These are phyloP conservation scores for Drosophila bunnanda DNA, from an alignment of 2,888 invertebrate genomes.

Conservation along the genomic window DNA sequence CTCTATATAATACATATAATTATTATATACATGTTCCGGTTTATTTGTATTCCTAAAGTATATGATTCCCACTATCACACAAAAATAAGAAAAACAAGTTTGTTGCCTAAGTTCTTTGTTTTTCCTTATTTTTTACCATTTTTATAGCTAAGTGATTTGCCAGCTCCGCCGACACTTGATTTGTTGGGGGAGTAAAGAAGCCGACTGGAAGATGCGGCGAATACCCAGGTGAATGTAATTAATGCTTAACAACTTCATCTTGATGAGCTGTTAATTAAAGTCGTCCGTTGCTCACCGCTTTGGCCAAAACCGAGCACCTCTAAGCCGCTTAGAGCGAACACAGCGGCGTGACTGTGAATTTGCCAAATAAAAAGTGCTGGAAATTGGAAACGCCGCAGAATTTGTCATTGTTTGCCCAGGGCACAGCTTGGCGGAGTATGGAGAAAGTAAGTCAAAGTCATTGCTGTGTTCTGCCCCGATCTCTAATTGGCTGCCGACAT, in stretches of 20 bases:
- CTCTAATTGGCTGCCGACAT: constrained; percentile 74
- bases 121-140: constrained; percentile 7
- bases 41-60: too few species aligned
- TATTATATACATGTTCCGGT: too few species aligned
- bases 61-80: too few species aligned
- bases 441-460: constrained; percentile 78
- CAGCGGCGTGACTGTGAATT: constrained; percentile 52
- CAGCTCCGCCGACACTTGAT: constrained; percentile 32
- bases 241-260: constrained; percentile 76
- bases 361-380: constrained; percentile 39
- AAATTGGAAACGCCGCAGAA: constrained; percentile 43
- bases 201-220: constrained; percentile 2
- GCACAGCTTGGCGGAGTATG: constrained; percentile 12
- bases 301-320: constrained; percentile 20
- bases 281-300: constrained; percentile 40
- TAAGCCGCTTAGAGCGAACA: constrained; percentile 74
- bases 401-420: constrained; percentile 40
- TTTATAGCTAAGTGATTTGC: constrained; percentile 57
- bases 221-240: constrained; percentile 58
- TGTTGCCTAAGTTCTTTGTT: constrained; percentile 74
- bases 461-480: constrained; percentile 53
- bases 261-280: constrained; percentile 79
- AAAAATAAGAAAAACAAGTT: constrained; percentile 43
- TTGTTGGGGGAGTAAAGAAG: constrained; percentile 14
- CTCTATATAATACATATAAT: too few species aligned